These are phyloP conservation scores for Silurus glanis DNA, from an alignment of 2,113 vertebrate species.

Conservation along the genomic window DNA sequence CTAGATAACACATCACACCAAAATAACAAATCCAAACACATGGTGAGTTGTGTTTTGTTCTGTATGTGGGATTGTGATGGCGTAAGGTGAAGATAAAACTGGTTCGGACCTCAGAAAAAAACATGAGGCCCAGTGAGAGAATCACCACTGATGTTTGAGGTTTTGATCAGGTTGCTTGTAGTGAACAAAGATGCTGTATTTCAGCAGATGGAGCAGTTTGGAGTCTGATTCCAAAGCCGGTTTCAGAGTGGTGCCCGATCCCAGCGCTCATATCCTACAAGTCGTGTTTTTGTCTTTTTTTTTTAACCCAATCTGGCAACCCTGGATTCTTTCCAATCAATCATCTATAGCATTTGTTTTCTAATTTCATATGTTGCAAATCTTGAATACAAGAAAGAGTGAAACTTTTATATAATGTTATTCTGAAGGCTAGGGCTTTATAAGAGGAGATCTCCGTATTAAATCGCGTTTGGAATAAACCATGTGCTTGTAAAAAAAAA, in stretches of 20 bases:
- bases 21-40: too few species aligned
- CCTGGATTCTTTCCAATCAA: background rate
- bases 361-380: background rate
- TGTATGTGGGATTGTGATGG: too few species aligned
- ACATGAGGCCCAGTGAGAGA: too few species aligned
- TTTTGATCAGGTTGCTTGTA: too few species aligned
- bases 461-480: background rate
- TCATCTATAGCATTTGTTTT: background rate
- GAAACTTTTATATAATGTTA: background rate
- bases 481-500: background rate
- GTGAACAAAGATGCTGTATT: too few species aligned
- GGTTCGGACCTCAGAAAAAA: too few species aligned
- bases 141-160: too few species aligned
- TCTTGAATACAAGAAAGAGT: background rate
- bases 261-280: background rate
- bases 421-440: background rate
- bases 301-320: conserved; percentile 17
- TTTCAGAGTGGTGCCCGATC: background rate
- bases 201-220: too few species aligned
- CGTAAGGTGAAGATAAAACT: too few species aligned
- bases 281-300: background rate
- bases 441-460: background rate
- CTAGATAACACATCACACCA: too few species aligned
- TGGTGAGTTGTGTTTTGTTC: too few species aligned
- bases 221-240: too few species aligned